These are phyloP conservation scores for Spatulosminthurus flaviceps DNA, from an alignment of 2,888 invertebrate species.

Conservation along the genomic window DNA sequence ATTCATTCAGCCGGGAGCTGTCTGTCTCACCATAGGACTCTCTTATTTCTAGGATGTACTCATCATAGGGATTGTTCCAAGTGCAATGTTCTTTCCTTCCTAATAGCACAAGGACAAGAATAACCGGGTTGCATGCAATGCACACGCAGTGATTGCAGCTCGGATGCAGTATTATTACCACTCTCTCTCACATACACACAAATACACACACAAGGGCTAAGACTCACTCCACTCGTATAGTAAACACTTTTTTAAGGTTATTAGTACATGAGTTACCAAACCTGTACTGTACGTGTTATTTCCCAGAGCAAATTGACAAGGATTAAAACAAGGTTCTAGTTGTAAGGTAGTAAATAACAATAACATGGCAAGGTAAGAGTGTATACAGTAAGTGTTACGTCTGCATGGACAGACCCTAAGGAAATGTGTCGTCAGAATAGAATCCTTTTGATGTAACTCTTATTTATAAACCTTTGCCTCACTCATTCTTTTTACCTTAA, in stretches of 20 bases:
- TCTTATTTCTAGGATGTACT: neutral
- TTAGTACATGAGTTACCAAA: no score
- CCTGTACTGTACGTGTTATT: no score
- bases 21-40: neutral
- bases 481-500: neutral
- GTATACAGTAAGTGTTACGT: neutral
- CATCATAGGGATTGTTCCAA: neutral
- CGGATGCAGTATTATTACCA: neutral
- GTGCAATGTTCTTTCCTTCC: neutral
- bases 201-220: no score
- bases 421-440: slow-evolving; percentile 1
- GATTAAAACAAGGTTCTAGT: no score
- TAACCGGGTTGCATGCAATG: slow-evolving; percentile 14
- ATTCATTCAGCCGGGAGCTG: slow-evolving; percentile 4
- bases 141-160: neutral
- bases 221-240: no score
- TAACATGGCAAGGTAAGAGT: no score
- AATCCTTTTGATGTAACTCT: neutral
- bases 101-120: slow-evolving; percentile 18
- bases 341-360: no score
- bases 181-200: no score
- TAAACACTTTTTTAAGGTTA: no score
- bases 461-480: neutral
- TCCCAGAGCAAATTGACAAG: no score
- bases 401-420: neutral